These are phyloP conservation scores for Zosterops japonicus DNA, from an alignment of 2,113 vertebrate genomes.

Conservation along the genomic window DNA sequence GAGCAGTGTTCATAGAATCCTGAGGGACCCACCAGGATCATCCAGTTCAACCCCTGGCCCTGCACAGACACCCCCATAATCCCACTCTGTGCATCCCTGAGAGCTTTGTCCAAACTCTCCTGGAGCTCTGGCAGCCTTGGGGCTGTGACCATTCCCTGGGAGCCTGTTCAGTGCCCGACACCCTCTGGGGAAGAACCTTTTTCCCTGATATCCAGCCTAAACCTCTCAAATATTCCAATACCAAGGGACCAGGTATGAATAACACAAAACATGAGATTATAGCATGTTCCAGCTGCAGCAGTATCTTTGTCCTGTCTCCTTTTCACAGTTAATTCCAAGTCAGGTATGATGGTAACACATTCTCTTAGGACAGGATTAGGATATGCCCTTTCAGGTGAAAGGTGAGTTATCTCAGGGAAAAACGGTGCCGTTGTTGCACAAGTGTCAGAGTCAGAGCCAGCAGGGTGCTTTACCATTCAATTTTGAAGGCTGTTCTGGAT, in stretches of 20 bases:
- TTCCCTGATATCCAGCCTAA: fast-evolving
- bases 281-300: neutral
- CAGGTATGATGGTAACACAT: neutral
- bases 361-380: neutral
- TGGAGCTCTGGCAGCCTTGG: neutral
- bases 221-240: neutral
- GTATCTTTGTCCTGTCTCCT: neutral
- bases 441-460: neutral
- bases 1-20: neutral
- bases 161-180: fast-evolving
- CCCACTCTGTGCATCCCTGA: neutral
- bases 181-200: neutral
- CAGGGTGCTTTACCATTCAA: fast-evolving
- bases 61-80: neutral
- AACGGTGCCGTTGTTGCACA: fast-evolving
- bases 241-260: neutral
- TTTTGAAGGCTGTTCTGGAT: neutral
- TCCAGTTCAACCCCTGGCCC: fast-evolving
- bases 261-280: fast-evolving
- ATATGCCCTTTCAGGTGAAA: fast-evolving
- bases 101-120: fast-evolving
- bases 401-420: fast-evolving
- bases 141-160: fast-evolving
- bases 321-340: neutral
- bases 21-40: neutral